phyloP scores from a whole-genome alignment of 2,888 invertebrate genomes.

The Prenolepis imparis region DNA sequence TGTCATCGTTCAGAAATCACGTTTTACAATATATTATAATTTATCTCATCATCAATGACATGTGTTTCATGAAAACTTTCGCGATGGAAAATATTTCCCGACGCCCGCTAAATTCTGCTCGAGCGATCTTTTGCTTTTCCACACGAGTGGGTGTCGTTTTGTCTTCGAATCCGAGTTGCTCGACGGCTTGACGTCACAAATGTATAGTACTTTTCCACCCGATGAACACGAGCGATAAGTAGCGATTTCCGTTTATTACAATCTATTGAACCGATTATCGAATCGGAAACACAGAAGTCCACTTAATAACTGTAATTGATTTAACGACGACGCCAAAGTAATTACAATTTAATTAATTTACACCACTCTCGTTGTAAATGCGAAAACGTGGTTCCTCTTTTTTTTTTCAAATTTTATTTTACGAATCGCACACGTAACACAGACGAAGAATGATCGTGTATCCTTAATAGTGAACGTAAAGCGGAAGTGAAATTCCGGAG shows the following conservation, averaged over 20 bases:
- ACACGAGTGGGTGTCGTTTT: neutral
- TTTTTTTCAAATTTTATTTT: neutral
- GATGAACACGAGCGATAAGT: neutral
- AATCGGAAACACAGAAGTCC: neutral
- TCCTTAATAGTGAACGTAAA: conserved; percentile 17
- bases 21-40: neutral
- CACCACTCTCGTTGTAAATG: neutral
- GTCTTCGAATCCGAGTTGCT: conserved; percentile 1
- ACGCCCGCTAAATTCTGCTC: conserved; percentile 10
- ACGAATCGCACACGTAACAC: neutral
- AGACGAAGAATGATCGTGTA: neutral
- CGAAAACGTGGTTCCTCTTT: neutral
- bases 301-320: neutral
- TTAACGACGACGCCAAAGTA: neutral
- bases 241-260: neutral
- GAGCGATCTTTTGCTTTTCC: neutral
- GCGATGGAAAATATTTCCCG: neutral
- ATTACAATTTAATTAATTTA: neutral
- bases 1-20: conserved; percentile 48
- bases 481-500: conserved; percentile 5
- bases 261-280: neutral
- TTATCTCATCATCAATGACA: neutral
- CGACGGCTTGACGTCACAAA: conserved; percentile 33
- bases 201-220: neutral
- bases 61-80: neutral